Conservation (phyloP, 2,888 invertebrate genomes). For the Matsumyia berberina region DNA sequence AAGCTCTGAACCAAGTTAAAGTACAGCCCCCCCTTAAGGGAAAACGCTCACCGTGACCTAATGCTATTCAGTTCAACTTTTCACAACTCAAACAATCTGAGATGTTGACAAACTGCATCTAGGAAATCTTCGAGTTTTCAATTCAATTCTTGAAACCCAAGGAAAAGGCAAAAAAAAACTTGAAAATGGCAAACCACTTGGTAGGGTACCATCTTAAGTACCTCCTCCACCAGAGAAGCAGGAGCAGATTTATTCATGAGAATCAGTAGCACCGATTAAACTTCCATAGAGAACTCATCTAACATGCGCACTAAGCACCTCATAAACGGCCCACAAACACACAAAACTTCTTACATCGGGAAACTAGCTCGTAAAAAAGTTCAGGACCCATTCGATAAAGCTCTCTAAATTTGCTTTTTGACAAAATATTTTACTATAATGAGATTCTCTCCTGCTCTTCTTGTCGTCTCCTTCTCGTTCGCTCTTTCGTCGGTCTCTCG, state of each 20-base stretch:
- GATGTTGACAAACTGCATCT: conserved; percentile 39
- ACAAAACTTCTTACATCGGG: conserved; percentile 23
- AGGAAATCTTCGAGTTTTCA: conserved; percentile 9
- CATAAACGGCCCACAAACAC: conserved; percentile 45
- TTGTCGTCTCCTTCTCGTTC: background rate
- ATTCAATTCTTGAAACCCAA: conserved; percentile 7
- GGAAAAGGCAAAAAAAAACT: background rate
- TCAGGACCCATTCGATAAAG: conserved; percentile 41
- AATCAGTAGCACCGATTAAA: conserved; percentile 47
- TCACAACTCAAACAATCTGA: conserved; percentile 39
- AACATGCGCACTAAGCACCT: conserved; percentile 65
- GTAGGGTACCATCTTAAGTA: conserved; percentile 42
- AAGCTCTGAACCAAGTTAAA: background rate
- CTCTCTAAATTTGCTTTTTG: conserved; percentile 25
- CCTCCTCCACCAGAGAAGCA: conserved; percentile 14
- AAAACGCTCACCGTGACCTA: conserved; percentile 27
- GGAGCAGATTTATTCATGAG: conserved; percentile 64
- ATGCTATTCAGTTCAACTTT: conserved; percentile 26
- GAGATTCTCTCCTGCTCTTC: conserved; percentile 18
- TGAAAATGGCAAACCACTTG: conserved; percentile 3
- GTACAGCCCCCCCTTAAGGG: background rate
- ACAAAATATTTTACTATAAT: conserved; percentile 59
- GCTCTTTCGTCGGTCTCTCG: background rate
- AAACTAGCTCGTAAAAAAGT: conserved; percentile 49
- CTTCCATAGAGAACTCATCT: conserved; percentile 38